Base-by-base conservation (phyloP, 2,113 vertebrate genomes). In the Gobio gobio region DNA sequence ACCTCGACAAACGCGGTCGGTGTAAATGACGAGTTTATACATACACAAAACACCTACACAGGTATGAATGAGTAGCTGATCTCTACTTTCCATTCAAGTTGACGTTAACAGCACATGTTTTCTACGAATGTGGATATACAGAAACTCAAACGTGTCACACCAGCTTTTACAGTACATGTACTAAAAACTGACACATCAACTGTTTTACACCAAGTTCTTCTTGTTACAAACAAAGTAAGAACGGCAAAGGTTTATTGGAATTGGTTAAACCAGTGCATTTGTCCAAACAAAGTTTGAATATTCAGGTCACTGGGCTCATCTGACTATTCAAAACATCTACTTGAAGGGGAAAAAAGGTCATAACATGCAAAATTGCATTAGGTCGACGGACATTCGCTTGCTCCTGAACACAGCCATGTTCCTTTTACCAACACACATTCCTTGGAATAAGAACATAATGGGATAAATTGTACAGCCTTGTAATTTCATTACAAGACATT, bases 331-430 rank as follows among this genome's bases (percentile, higher is more conserved):
- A 78, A 81, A 76, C 29, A 68, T 61, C 40, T 22, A 56, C 24
- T 56, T 47, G 79, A 78, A 36, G n/a, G 76, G 13, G 33, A 64
- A 12, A 33, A 13, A 33, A 12, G 33, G 61, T 36, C 61, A 63
- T 16, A 40, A 80, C 36, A n/a, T 22, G 24, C 59, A 78, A 78
- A 77, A 78, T n/a, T 16, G 22, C 45, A 74, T 82, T 86, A 24
- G 59, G 7, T 1, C 43, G 20, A 80, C 10, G 49, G 5, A 29
- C 10, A 75, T 47, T 74, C 10, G 24, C 40, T 45, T 54, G 47
- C 49, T 76, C 14, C 20, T 47, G 12, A 5, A 66, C 6, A 66
- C 24, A 64, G 3, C 2, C 33, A 82, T 40, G 20, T 14, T 36
- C 22, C 10, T 49, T 40, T 83, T 54, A 66, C 45, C 40, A 47